A percentile compares a stretch with the other conserved stretches of the same genome.
These are phyloP conservation scores for Eleutherodactylus coqui DNA, from an alignment of 2,797 vertebrate species.

Conservation along the genomic window DNA sequence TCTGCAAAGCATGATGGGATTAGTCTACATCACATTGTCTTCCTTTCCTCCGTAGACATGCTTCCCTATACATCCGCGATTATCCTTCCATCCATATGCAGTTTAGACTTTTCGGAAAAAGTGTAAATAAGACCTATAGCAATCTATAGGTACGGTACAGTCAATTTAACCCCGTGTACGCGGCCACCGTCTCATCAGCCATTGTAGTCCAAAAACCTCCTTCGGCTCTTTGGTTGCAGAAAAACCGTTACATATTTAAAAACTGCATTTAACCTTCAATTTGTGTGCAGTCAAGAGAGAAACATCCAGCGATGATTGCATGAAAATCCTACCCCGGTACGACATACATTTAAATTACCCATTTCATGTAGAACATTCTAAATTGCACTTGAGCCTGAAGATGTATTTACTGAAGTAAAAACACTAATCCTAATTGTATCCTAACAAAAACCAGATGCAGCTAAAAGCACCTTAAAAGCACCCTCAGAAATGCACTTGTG, in stretches of 20 bases:
- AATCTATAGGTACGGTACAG: neutral
- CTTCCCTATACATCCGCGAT: neutral
- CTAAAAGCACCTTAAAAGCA: conserved; percentile 58
- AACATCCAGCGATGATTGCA: conserved; percentile 43
- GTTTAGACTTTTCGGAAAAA: neutral
- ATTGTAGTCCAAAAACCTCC: neutral
- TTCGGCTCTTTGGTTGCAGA: neutral
- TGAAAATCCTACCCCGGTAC: conserved; percentile 28
- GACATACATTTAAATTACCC: conserved; percentile 50
- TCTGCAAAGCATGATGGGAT: neutral
- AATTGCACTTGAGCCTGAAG: conserved; percentile 58
- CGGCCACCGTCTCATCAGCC: neutral
- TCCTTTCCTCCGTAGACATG: neutral
- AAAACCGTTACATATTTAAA: conserved; percentile 10
- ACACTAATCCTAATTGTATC: conserved; percentile 62
- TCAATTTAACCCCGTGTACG: neutral
- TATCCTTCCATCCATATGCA: neutral
- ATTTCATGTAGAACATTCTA: conserved; percentile 44
- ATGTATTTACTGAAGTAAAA: conserved; percentile 60
- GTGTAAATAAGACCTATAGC: neutral
- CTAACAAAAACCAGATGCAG: conserved; percentile 60
- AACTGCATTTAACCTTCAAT: conserved; percentile 49
- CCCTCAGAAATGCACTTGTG: conserved; percentile 45
- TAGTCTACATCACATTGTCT: neutral
- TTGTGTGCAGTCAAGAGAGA: conserved; percentile 50